These are phyloP conservation scores for Urocyon cinereoargenteus DNA, from an alignment of 2,797 vertebrate genomes.

Conservation along the genomic window DNA sequence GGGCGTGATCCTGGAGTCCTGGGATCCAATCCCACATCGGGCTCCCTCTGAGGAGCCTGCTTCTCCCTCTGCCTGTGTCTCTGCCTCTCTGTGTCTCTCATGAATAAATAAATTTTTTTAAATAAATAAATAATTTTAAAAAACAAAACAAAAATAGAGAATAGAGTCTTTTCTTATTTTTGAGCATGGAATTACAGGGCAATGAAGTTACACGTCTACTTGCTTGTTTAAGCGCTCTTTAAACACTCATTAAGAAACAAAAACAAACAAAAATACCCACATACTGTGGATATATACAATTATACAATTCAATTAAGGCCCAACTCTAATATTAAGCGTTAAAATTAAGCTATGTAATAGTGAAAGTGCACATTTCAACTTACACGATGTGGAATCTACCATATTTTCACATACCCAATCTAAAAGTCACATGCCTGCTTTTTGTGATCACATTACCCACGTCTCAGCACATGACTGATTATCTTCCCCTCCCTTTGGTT, in stretches of 20 bases:
- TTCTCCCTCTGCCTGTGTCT: too few relatives aligned
- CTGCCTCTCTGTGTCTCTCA: too few relatives aligned
- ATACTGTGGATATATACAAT: conserved; percentile 11
- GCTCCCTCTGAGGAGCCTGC: too few relatives aligned
- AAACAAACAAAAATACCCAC: conserved; percentile 27
- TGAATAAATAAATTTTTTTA: too few relatives aligned
- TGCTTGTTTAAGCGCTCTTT: conserved; percentile 47
- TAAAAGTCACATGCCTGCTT: background rate
- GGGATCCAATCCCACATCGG: too few relatives aligned
- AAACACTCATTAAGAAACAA: conserved; percentile 52
- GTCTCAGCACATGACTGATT: background rate
- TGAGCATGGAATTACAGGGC: conserved; percentile 65
- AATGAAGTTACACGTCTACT: conserved; percentile 3
- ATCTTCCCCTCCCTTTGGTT: background rate
- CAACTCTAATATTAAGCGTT: conserved; percentile 39
- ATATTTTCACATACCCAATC: background rate
- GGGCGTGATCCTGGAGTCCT: too few relatives aligned
- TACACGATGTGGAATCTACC: background rate
- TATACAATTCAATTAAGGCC: conserved; percentile 11
- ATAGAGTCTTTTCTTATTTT: conserved; percentile 65
- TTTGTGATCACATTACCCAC: background rate
- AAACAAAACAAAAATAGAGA: background rate
- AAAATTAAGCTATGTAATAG: conserved; percentile 44
- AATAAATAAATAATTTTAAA: too few relatives aligned
- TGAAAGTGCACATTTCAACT: background rate